phyloP scores from a whole-genome alignment of 2,888 invertebrate species.

The Aromia moschata region DNA sequence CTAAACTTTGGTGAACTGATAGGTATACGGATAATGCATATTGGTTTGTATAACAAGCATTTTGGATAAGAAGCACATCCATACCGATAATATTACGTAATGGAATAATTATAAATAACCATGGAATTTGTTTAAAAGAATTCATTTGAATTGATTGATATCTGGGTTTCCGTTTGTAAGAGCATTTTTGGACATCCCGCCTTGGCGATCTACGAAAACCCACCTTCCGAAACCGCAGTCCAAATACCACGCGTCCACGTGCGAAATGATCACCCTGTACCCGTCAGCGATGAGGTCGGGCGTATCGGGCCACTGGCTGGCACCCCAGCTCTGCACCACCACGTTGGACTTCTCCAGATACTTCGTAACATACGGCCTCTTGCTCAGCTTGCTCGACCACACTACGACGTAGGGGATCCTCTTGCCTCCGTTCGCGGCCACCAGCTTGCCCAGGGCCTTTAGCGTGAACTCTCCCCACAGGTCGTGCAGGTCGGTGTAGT shows the following conservation, averaged over 20 bases:
- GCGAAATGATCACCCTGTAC: constrained; percentile 80
- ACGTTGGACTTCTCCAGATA: constrained; percentile 64
- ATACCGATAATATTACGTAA: too few species aligned
- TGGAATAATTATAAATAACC: too few species aligned
- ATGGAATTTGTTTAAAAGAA: too few species aligned
- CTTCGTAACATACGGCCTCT: constrained; percentile 71
- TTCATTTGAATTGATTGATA: too few species aligned
- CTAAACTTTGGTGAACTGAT: too few species aligned
- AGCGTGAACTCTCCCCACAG: constrained; percentile 82
- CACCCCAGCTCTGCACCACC: constrained; percentile 84
- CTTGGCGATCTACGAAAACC: too few species aligned
- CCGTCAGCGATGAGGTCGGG: constrained; percentile 80
- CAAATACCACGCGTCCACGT: constrained; percentile 89
- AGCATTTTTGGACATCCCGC: too few species aligned
- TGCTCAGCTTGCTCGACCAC: constrained; percentile 83
- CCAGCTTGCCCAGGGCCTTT: constrained; percentile 68
- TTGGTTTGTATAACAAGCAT: too few species aligned
- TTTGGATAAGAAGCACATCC: too few species aligned
- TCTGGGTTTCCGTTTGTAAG: too few species aligned
- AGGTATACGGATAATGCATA: too few species aligned
- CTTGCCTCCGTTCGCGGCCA: constrained; percentile 70
- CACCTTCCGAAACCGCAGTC: constrained; percentile 81
- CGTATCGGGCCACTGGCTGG: constrained; percentile 83
- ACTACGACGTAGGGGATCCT: constrained; percentile 69
- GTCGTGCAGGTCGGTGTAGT: constrained; percentile 79